These are phyloP conservation scores for Nesoenas mayeri DNA, from an alignment of 2,113 vertebrate species.

Conservation along the genomic window DNA sequence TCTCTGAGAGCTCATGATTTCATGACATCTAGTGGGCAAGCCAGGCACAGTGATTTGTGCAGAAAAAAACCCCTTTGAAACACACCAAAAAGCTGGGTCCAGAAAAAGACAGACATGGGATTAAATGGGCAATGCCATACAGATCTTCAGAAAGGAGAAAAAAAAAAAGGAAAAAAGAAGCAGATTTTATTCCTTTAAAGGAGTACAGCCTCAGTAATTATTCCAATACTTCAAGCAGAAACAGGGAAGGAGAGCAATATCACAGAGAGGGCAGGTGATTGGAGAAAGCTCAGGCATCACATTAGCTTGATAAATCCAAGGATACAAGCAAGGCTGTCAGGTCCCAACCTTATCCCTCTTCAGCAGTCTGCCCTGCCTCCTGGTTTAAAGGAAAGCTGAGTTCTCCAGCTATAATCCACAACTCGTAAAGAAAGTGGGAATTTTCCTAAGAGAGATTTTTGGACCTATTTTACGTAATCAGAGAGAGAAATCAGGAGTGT, in stretches of 20 bases:
- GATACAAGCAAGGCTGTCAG: background rate
- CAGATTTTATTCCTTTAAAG: background rate
- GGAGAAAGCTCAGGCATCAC: background rate
- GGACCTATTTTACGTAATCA: background rate
- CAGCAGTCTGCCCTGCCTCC: background rate
- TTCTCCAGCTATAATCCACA: background rate
- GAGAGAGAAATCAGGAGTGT: background rate
- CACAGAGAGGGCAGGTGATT: background rate
- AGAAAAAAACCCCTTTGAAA: rapidly evolving
- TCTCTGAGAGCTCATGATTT: conserved; percentile 27
- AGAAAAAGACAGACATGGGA: rapidly evolving
- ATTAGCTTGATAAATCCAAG: background rate
- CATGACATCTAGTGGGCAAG: conserved; percentile 60
- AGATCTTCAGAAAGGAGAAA: rapidly evolving
- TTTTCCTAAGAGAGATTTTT: background rate
- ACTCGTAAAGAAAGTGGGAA: background rate
- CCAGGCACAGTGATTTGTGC: background rate
- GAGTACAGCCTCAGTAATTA: background rate
- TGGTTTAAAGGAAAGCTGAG: background rate
- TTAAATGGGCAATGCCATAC: background rate
- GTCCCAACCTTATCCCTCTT: background rate
- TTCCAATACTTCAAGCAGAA: background rate
- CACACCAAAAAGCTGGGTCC: rapidly evolving
- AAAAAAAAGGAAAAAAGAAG: too few relatives aligned
- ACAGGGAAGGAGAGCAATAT: background rate